Base-by-base conservation (phyloP, 1,140 invertebrate species). In the Rhynchophorus ferrugineus region DNA sequence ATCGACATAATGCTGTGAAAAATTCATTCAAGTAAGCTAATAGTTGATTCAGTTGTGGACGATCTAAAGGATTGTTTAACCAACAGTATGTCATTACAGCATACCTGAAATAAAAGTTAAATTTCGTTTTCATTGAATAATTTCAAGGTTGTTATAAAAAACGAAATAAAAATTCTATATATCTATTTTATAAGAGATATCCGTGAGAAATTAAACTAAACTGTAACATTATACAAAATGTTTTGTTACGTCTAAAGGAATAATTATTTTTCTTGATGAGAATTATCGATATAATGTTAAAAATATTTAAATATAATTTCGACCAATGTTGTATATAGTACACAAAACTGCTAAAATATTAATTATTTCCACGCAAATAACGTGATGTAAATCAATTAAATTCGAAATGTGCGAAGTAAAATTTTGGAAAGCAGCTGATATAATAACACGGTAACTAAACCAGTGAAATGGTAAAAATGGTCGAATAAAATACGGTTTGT, bases 21-120 rank as follows among this genome's bases (percentile, higher is more conserved):
- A 88, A 87, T 60, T 87, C 84, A 65, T 91, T 81, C 11, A 95
- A 75, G 71, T 88, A 93, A 37, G 84, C 80, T 58, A 89, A 81
- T 13, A 95, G 73, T 65, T 92, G 88, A 29, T 81, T 79, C 59
- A 94, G 82, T 43, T 88, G 90, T n/a, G 91, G 90, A 52, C 91
- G 78, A 63, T 94, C 89, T 57, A 88, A 84, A 7, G 87, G 81
- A 52, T 83, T 81, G 75, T 89, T 82, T 0, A 87, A 85, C 92
- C 91, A 95, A 66, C 91, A 95, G 68, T 89, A 91, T 2, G 89
- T 89, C 89, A 95, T 94, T 50, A 93, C 84, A 11, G 88, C 85
- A 70, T 91, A 95, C 64, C 87, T 91, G 69, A 59, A 70, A 59
- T 34, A 42, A 36, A 44, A 20, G n/a, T 18, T 8, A 41, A 41